phyloP scores from a whole-genome alignment of 1,140 invertebrate genomes.

The Delia radicum region DNA sequence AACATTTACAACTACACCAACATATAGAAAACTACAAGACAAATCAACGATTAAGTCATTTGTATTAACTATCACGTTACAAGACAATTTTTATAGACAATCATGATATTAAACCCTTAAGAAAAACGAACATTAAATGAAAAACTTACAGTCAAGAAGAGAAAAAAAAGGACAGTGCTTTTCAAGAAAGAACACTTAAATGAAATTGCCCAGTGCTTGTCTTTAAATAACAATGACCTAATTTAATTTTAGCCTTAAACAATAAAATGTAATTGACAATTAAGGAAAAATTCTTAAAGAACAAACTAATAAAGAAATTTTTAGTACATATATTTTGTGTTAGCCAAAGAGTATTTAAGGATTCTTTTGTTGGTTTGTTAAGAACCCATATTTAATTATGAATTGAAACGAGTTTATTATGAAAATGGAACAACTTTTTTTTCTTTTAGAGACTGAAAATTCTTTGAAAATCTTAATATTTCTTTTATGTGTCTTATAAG shows the following conservation, averaged over 20 bases:
- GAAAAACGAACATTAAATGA: too few relatives aligned
- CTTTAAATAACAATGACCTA: neutral
- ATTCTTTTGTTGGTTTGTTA: neutral
- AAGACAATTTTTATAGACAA: neutral
- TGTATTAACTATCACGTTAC: neutral
- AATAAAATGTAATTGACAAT: too few relatives aligned
- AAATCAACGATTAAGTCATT: neutral
- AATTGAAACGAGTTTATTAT: neutral
- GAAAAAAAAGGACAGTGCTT: neutral
- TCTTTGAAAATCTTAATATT: neutral
- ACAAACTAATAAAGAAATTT: too few relatives aligned
- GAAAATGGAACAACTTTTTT: too few relatives aligned
- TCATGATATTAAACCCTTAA: neutral
- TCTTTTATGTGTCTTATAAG: neutral
- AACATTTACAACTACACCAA: neutral
- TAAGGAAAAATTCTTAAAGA: too few relatives aligned
- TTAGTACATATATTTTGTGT: neutral
- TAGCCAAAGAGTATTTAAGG: neutral
- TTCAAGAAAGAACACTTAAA: neutral
- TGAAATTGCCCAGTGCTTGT: neutral
- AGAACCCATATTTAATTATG: neutral
- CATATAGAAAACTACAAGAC: neutral
- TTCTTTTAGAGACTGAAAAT: neutral
- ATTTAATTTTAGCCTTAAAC: neutral
- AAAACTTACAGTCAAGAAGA: too few relatives aligned